Evolutionary conservation across 2,888 invertebrate genomes (phyloP), one percentile per base, ranked within the genome.

Genomic region (Ichneumoninae sp.): DNA sequence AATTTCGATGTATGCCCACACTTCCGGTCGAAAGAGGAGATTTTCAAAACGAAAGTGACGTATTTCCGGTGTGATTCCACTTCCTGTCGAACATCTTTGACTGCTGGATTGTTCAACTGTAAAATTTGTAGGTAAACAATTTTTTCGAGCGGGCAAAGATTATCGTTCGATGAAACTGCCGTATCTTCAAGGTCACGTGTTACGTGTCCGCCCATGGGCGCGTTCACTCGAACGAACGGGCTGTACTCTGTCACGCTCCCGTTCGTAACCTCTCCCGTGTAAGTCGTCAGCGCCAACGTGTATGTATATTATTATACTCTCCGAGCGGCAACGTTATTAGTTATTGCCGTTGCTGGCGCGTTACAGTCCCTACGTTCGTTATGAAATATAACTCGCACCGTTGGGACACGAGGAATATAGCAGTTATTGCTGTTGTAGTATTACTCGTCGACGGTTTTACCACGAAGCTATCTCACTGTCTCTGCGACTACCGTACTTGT

Each of bases 181-280:
- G 69, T 78, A 80, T 81, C 77, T 84, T 78, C 84, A 66, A 76
- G 75, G 78, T 82, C 84, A 79, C 78, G 81, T 76, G 76, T 82
- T 82, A 79, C 60, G 36, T 19, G 47, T 30, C 33, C 30, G 19
- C 8, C 70, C 70, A 50, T 70, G 33, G 19, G 70, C 57, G 80
- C 80, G 77, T 74, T 68, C 76, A 33, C 50, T 66, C 60, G 62
- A 50, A 52, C 57, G 47, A 40, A 54, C 57, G 6, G 50, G 65
- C 36, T 78, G 69, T 52, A 66, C 52, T 75, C 79, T 79, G 83
- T 84, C 81, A 84, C 82, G 82, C 50, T 84, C 62, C 71, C 75
- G 82, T 84, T 79, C 79, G 71, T 79, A 75, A 72, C 72, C 54
- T n/a, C 52, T 54, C 54, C 66, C 65, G 66, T 71, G 72, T 47